phyloP scores from a whole-genome alignment of 2,888 invertebrate genomes.

The Lymantria dispar region DNA sequence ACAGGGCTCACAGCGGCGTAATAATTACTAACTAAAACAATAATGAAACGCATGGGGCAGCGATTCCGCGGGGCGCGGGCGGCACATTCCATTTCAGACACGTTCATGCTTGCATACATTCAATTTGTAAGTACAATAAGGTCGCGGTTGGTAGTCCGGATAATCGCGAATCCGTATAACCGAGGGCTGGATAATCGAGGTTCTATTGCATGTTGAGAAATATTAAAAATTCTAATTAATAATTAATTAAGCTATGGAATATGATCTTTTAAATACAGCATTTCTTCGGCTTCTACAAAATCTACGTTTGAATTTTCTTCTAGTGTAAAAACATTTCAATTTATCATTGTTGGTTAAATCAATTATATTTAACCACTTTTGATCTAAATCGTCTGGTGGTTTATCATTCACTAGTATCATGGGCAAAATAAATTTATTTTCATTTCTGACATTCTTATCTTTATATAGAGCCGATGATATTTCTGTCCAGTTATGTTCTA shows the following conservation, averaged over 20 bases:
- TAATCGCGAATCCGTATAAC: no score
- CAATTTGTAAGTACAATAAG: no score
- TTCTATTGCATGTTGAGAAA: background rate
- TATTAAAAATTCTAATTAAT: background rate
- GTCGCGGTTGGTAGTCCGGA: no score
- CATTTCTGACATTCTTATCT: conserved; percentile 36
- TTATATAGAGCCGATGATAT: conserved; percentile 45
- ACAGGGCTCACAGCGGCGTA: no score
- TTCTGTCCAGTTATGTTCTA: conserved; percentile 49
- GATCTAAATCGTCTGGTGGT: conserved; percentile 67
- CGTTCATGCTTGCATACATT: no score
- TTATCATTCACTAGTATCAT: conserved; percentile 72
- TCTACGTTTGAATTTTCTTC: conserved; percentile 61
- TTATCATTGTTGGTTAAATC: conserved; percentile 58
- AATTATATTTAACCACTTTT: conserved; percentile 59
- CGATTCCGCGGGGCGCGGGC: no score
- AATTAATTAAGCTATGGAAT: conserved; percentile 59
- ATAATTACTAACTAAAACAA: no score
- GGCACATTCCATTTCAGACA: no score
- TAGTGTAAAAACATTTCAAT: conserved; percentile 54
- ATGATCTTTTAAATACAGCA: conserved; percentile 69
- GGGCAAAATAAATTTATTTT: conserved; percentile 48
- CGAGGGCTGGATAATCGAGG: no score
- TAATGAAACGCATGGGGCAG: no score
- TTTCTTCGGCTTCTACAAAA: conserved; percentile 63